phyloP scores from a whole-genome alignment of 2,797 vertebrate genomes.

The Danionella dracula region DNA sequence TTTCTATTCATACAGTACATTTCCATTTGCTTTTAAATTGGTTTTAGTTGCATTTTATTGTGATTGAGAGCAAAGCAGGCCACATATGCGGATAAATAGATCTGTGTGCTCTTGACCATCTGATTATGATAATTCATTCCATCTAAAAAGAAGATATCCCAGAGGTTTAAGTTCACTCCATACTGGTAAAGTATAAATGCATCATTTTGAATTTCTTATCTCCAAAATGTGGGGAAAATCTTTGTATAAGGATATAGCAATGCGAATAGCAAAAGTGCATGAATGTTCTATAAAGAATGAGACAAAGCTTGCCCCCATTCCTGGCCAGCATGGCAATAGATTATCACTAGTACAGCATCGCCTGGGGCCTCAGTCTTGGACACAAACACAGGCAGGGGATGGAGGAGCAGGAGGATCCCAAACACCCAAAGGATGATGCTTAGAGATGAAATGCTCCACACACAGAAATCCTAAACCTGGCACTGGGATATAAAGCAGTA shows the following conservation, averaged over 20 bases:
- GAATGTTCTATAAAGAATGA: conserved; percentile 47
- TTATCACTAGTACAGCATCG: conserved; percentile 73
- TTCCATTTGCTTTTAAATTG: too few relatives aligned
- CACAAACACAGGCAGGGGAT: conserved; percentile 47
- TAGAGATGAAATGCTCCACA: conserved; percentile 63
- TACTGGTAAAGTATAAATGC: too few relatives aligned
- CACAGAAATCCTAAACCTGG: conserved; percentile 62
- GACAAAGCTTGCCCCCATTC: conserved; percentile 48
- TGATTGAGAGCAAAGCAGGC: too few relatives aligned
- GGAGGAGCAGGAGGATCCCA: conserved; percentile 49
- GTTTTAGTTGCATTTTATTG: too few relatives aligned
- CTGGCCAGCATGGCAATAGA: conserved; percentile 61
- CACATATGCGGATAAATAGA: too few relatives aligned
- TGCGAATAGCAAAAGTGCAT: not conserved
- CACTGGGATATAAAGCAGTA: conserved; percentile 61
- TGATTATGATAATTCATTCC: too few relatives aligned
- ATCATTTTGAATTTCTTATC: too few relatives aligned
- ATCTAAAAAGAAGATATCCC: too few relatives aligned
- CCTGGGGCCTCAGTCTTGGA: conserved; percentile 47
- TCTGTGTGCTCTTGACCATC: too few relatives aligned
- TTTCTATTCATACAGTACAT: too few relatives aligned
- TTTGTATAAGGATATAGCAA: not conserved
- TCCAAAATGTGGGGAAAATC: too few relatives aligned
- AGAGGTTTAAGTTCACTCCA: too few relatives aligned
- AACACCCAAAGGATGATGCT: conserved; percentile 55